Evolutionary conservation across 1,140 invertebrate genomes (phyloP).

Genomic region (Penaeus vannamei): DNA sequence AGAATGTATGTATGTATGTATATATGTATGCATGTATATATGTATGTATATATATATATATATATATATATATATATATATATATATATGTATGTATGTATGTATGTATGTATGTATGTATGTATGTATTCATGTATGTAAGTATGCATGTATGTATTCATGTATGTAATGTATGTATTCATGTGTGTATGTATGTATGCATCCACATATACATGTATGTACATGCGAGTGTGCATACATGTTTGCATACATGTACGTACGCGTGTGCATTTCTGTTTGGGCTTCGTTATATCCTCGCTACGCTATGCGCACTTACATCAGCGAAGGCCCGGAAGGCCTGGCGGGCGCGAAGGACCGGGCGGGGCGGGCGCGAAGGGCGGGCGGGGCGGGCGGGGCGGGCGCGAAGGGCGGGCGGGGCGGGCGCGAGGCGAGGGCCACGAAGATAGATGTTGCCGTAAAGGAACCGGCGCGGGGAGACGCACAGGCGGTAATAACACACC

Average conservation of each 20-base stretch:
- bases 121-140: neutral
- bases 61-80: neutral
- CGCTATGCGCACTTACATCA: no score
- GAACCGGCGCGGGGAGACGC: no score
- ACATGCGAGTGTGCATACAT: neutral
- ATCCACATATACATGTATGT: neutral
- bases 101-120: neutral
- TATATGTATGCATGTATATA: neutral
- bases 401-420: no score
- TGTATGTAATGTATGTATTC: neutral
- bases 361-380: no score
- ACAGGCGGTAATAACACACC: no score
- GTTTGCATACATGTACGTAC: neutral
- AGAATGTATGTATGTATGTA: conserved; percentile 19
- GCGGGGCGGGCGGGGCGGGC: no score
- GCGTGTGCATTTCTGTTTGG: neutral
- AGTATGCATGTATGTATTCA: neutral
- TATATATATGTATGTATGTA: neutral
- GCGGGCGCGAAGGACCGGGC: no score
- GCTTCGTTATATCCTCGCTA: no score
- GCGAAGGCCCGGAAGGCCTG: no score
- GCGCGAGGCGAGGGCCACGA: no score
- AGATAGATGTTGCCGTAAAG: no score
- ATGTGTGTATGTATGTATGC: neutral
- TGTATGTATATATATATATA: neutral